phyloP scores from a whole-genome alignment of 2,797 vertebrate genomes.

The Hyperoplus lanceolatus region DNA sequence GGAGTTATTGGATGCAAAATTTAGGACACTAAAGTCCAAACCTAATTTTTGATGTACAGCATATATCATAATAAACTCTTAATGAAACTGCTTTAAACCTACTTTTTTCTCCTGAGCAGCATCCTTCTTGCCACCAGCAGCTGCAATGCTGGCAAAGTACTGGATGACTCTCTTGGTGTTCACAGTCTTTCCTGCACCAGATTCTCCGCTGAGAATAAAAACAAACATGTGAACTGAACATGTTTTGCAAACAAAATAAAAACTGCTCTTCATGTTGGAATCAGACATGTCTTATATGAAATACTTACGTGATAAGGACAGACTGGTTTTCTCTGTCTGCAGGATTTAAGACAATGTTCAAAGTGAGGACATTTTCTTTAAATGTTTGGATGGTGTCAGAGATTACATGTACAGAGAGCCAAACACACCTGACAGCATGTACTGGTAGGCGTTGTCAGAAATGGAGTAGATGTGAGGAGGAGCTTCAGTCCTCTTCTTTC shows the following conservation, averaged over 20 bases:
- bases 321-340: conserved; percentile 92
- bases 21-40: too few relatives aligned
- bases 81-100: conserved; percentile 2
- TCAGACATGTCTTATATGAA: too few relatives aligned
- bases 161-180: conserved; percentile 95
- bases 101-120: conserved; percentile 84
- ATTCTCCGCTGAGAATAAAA: conserved; percentile 88
- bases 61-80: background rate
- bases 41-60: too few relatives aligned
- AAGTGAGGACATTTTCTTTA: background rate
- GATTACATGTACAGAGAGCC: background rate
- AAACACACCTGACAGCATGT: conserved; percentile 80
- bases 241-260: too few relatives aligned
- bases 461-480: conserved; percentile 93
- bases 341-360: background rate
- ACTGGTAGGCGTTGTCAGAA: conserved; percentile 85
- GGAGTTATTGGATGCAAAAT: background rate
- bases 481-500: conserved; percentile 92
- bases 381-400: fast-evolving
- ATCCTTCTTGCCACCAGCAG: conserved; percentile 88
- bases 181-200: conserved; percentile 93
- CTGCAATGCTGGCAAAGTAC: conserved; percentile 92
- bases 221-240: background rate
- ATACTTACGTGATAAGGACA: conserved; percentile 92
- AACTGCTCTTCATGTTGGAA: too few relatives aligned